Percentiles rank a stretch among this genome's conserved stretches.
Evolutionary conservation across 2,113 vertebrate species (phyloP).

Genomic region (Tenrec ecaudatus): DNA sequence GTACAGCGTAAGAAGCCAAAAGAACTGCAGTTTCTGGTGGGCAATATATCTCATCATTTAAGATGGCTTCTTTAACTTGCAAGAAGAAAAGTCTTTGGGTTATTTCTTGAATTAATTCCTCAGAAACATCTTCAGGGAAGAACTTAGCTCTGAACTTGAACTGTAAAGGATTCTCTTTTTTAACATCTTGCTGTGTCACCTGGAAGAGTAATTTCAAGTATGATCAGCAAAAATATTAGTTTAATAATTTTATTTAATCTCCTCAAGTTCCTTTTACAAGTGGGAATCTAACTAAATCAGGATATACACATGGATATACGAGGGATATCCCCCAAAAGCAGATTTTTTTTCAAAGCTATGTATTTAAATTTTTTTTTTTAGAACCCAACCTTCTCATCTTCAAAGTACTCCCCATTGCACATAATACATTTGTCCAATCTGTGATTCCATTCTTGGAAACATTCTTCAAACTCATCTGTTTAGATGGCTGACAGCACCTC

Average conservation of each 20-base stretch:
- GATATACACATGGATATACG: too few relatives aligned
- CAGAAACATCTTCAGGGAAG: slow-evolving; percentile 98
- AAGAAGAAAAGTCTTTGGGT: slow-evolving; percentile 98
- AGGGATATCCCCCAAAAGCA: not conserved
- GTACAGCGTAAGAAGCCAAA: slow-evolving; percentile 96
- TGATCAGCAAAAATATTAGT: slow-evolving; percentile 50
- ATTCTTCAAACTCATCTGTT: too few relatives aligned
- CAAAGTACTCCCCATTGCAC: too few relatives aligned
- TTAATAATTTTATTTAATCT: slow-evolving; percentile 43
- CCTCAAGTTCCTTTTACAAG: slow-evolving; percentile 30
- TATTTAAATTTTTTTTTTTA: not conserved
- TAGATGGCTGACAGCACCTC: too few relatives aligned
- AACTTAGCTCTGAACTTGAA: slow-evolving; percentile 99
- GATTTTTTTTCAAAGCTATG: not conserved
- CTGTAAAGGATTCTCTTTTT: slow-evolving; percentile 98
- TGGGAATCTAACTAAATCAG: not conserved
- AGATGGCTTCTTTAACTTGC: slow-evolving; percentile 98
- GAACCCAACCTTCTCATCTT: too few relatives aligned
- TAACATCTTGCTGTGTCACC: slow-evolving; percentile 98
- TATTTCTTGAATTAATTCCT: slow-evolving; percentile 99
- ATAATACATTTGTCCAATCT: too few relatives aligned
- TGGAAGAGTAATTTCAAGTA: slow-evolving; percentile 81
- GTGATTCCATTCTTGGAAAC: too few relatives aligned
- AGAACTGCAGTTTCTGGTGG: slow-evolving; percentile 99
- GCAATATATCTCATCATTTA: slow-evolving; percentile 99